Evolutionary conservation across 2,113 vertebrate genomes (phyloP).

Genomic region (Lepisosteus osseus): DNA sequence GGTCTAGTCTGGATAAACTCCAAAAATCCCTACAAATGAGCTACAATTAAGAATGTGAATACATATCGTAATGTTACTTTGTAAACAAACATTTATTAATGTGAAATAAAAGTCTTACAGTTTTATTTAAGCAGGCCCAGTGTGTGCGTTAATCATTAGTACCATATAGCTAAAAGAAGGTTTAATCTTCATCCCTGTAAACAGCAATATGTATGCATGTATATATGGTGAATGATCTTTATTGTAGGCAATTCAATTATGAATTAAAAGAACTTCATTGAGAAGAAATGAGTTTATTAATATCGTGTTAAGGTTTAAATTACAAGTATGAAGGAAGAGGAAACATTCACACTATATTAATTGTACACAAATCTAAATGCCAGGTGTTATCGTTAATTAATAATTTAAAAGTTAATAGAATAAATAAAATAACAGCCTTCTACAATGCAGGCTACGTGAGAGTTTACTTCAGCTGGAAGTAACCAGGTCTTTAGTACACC

Average conservation of each 20-base stretch:
- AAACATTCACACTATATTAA: constrained; percentile 39
- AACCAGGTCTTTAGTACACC: constrained; percentile 78
- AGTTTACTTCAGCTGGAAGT: constrained; percentile 81
- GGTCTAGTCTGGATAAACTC: too few relatives aligned
- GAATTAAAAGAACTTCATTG: too few relatives aligned
- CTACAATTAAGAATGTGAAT: too few relatives aligned
- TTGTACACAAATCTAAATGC: constrained; percentile 39
- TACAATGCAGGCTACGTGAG: constrained; percentile 85
- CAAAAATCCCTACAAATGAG: too few relatives aligned
- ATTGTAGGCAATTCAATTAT: too few relatives aligned
- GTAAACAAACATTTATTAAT: too few relatives aligned
- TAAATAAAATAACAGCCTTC: constrained; percentile 88
- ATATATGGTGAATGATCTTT: too few relatives aligned
- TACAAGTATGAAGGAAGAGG: constrained; percentile 30
- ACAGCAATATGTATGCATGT: too few relatives aligned
- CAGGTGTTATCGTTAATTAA: constrained; percentile 49
- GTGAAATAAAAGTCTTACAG: too few relatives aligned
- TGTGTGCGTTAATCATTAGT: background rate
- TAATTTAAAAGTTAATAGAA: constrained; percentile 80
- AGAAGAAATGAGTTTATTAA: constrained; percentile 52
- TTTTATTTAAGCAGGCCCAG: background rate
- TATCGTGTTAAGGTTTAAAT: constrained; percentile 61
- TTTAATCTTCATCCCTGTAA: too few relatives aligned
- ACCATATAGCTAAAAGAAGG: too few relatives aligned
- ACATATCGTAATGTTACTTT: too few relatives aligned